Conservation (phyloP, 1,140 invertebrate genomes). For the Drosophila neocordata region DNA sequence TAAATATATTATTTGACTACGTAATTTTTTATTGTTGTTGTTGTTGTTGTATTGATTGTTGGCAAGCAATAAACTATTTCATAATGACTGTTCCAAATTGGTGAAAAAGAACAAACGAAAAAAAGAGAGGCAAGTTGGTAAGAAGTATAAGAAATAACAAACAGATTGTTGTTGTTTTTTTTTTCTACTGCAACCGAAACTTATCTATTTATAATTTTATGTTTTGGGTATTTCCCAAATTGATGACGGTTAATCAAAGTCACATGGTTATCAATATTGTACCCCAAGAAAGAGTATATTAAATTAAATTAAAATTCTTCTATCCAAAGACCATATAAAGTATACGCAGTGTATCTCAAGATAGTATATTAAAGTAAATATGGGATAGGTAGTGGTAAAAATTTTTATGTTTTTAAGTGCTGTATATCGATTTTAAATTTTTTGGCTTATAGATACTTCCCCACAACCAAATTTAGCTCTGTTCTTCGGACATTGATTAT, state of each 20-base stretch:
- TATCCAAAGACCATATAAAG: no score
- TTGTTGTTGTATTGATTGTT: background rate
- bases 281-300: background rate
- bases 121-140: background rate
- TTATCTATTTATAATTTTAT: conserved; percentile 29
- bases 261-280: background rate
- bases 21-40: background rate
- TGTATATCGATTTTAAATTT: no score
- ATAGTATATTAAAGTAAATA: no score
- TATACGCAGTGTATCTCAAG: no score
- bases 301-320: no score
- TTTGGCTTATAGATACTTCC: no score
- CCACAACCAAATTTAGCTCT: no score
- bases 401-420: no score
- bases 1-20: background rate
- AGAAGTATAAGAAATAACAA: conserved; percentile 3
- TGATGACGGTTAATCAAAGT: background rate
- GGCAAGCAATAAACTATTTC: background rate
- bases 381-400: no score
- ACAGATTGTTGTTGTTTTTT: conserved; percentile 9
- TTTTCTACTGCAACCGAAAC: conserved; percentile 21
- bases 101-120: background rate
- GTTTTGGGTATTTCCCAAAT: conserved; percentile 40
- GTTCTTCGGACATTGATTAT: background rate
- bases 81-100: background rate